Percentiles rank a stretch among this genome's conserved stretches.
Evolutionary conservation across 2,888 invertebrate genomes (phyloP).

Genomic region (Thalpophila matura): DNA sequence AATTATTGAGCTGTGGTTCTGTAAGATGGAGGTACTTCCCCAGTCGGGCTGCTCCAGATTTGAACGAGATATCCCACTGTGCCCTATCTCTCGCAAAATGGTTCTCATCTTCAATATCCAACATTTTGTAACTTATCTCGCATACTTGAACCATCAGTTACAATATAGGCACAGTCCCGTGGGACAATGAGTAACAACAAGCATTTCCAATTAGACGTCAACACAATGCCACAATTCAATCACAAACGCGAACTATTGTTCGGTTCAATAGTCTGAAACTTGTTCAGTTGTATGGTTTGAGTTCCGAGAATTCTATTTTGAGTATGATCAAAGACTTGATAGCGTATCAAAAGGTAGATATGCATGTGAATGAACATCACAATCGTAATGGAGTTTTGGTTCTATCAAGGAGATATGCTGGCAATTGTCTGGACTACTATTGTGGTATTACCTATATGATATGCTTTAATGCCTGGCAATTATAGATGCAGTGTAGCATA

Average conservation of each 20-base stretch:
- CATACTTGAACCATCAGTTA: background rate
- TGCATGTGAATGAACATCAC: conserved; percentile 18
- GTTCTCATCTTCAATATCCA: background rate
- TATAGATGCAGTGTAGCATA: too few species aligned
- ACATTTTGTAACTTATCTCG: conserved; percentile 5
- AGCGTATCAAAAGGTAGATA: background rate
- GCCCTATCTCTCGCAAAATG: too few species aligned
- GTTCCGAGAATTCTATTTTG: conserved; percentile 37
- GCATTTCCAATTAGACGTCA: conserved; percentile 64
- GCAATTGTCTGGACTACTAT: background rate
- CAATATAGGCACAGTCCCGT: background rate
- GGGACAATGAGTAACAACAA: conserved; percentile 45
- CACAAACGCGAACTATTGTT: conserved; percentile 46
- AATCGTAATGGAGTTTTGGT: conserved; percentile 11
- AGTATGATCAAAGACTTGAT: conserved; percentile 71
- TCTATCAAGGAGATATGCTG: background rate
- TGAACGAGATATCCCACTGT: too few species aligned
- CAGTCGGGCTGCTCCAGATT: too few species aligned
- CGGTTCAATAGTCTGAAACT: conserved; percentile 42
- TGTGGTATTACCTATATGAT: too few species aligned
- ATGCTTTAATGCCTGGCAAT: too few species aligned
- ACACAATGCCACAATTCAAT: conserved; percentile 62
- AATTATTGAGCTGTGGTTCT: too few species aligned
- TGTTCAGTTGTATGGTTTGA: conserved; percentile 28
- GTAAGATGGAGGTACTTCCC: too few species aligned